Evolutionary conservation across 2,113 vertebrate genomes (phyloP).

Genomic region (Oreochromis aureus): DNA sequence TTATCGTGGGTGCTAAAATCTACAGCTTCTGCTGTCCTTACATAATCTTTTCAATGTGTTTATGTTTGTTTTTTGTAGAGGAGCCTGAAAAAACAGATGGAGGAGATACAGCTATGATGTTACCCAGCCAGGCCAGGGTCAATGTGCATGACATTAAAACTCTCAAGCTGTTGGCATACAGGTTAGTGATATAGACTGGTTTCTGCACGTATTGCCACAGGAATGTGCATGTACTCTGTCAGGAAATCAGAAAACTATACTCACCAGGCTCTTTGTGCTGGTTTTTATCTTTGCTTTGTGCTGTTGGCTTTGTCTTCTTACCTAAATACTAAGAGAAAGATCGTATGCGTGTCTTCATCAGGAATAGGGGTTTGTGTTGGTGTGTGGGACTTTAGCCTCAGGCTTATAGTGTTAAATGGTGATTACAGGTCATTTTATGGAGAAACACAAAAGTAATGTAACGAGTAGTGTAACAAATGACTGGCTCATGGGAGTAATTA

Average conservation of each 20-base stretch:
- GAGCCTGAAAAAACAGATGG: conserved; percentile 48
- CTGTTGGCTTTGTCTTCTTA: background rate
- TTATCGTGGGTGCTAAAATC: background rate
- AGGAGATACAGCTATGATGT: conserved; percentile 82
- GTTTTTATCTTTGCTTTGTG: background rate
- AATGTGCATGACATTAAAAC: conserved; percentile 79
- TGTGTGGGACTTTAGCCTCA: background rate
- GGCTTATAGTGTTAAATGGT: background rate
- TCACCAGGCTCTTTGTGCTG: background rate
- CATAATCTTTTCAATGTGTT: background rate
- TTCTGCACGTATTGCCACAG: background rate
- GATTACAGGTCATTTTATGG: background rate
- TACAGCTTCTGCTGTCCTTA: background rate
- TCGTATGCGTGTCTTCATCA: rapidly evolving
- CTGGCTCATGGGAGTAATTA: background rate
- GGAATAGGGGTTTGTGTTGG: background rate
- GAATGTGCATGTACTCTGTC: background rate
- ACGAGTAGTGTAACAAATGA: background rate
- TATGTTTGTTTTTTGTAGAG: conserved; percentile 59
- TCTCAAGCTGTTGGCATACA: conserved; percentile 81
- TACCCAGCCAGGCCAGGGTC: conserved; percentile 84
- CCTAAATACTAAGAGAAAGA: background rate
- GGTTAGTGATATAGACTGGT: conserved; percentile 62
- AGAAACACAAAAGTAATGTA: background rate
- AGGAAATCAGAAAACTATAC: background rate